These are phyloP conservation scores for Allobates femoralis DNA, from an alignment of 2,797 vertebrate genomes.

Conservation along the genomic window DNA sequence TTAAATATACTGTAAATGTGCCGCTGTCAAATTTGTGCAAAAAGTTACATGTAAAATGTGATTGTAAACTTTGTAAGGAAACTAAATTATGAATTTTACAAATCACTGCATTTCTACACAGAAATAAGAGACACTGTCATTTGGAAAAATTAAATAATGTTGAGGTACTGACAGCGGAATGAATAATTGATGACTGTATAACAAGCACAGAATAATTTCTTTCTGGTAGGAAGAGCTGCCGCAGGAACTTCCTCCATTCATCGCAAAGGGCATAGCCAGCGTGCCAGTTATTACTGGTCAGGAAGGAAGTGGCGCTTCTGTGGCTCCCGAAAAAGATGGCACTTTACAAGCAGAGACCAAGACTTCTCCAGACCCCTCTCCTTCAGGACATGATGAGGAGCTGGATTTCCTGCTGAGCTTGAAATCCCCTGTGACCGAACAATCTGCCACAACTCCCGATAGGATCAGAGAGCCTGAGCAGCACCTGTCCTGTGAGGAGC, in stretches of 20 bases:
- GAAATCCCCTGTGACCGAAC: constrained; percentile 73
- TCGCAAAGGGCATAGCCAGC: not conserved
- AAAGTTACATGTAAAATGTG: not conserved
- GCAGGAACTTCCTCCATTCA: constrained; percentile 45
- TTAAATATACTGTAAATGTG: not conserved
- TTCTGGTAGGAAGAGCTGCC: constrained; percentile 36
- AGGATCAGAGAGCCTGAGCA: constrained; percentile 57
- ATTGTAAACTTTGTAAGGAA: not conserved
- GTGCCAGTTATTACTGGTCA: not conserved
- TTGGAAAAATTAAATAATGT: not conserved
- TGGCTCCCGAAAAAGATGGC: not conserved
- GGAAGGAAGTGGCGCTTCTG: not conserved
- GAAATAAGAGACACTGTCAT: not conserved
- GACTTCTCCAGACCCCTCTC: not conserved
- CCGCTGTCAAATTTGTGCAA: not conserved
- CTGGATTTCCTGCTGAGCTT: constrained; percentile 86
- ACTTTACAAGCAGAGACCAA: not conserved
- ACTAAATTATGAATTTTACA: not conserved
- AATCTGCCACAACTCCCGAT: constrained; percentile 42
- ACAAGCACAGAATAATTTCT: not conserved
- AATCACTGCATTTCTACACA: not conserved
- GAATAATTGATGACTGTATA: not conserved
- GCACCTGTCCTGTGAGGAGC: constrained; percentile 62
- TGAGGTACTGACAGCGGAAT: not conserved
- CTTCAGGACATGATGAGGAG: constrained; percentile 78